Base-by-base conservation (phyloP, 2,797 vertebrate species). In the Muscicapa striata region DNA sequence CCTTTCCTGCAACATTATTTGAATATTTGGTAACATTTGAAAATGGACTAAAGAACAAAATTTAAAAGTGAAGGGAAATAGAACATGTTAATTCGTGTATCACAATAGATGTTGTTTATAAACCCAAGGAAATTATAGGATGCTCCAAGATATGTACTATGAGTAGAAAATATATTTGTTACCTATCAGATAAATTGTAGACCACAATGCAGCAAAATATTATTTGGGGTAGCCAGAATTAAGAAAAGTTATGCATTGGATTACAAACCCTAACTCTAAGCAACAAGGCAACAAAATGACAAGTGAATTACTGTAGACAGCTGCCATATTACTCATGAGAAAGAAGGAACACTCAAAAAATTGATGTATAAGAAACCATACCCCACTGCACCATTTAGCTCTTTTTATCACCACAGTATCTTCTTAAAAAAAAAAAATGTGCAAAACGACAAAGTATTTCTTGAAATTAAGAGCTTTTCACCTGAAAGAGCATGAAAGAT, bases 401-500 rank as follows among this genome's bases (percentile, higher is more conserved):
- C 17, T 72, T 38, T 34, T 75, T 75, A 34, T 40, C n/a, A 41
- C 43, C 72, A 62, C 22, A n/a, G 30, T 67, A 58, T 10, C 32
- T 62, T 41, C 51, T 81, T 41, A 41, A 61, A 66, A 75, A 84
- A 84, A 34, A 34, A 89, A 77, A 38, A 43, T 5, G 15, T 20
- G 45, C 21, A 69, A 78, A 66, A 84, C 51, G 23, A 90, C 24
- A 80, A 74, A 90, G 59, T 24, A 83, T 83, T 91, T 77, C 45
- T 70, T 89, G 79, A 85, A 94, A 86, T 70, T 26, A 64, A 80
- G 73, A 63, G 68, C 46, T 85, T 93, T 93, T 81, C 32, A 59
- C 61, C 55, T 92, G 66, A 93, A 92, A 84, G 34, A 87, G 43
- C 66, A 70, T 64, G 54, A 92, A 92, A 89, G 58, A 72, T 67